A percentile compares a stretch with the other conserved stretches of the same genome.
Evolutionary conservation across 2,888 invertebrate species (phyloP).

Genomic region (Timandra comae): DNA sequence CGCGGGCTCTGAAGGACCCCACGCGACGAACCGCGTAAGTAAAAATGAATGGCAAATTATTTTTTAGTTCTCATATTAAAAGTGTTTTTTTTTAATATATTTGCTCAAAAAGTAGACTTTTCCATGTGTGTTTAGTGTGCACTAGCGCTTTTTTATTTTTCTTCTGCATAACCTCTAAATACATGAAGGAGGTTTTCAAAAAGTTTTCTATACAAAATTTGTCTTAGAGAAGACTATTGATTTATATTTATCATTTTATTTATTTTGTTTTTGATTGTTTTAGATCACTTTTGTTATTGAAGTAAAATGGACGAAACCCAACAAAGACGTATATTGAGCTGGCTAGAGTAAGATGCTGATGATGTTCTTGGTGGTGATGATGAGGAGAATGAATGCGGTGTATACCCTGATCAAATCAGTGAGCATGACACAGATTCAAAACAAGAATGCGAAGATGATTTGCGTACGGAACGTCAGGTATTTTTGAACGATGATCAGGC

Average conservation of each 20-base stretch:
- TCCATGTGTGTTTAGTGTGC: background rate
- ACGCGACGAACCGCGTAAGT: constrained; percentile 5
- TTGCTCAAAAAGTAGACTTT: background rate
- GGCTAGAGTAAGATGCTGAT: constrained; percentile 1
- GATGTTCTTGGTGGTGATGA: constrained; percentile 1
- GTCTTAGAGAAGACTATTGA: background rate
- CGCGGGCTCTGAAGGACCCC: constrained; percentile 3
- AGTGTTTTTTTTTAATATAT: background rate
- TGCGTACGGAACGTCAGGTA: constrained; percentile 1
- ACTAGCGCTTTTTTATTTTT: background rate
- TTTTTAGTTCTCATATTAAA: background rate
- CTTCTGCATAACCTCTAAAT: background rate
- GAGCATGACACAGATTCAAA: constrained; percentile 1
- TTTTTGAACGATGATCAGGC: constrained; percentile 1
- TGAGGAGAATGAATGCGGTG: background rate
- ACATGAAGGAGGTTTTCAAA: background rate
- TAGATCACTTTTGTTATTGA: background rate
- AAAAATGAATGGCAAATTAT: background rate
- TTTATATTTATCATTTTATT: background rate
- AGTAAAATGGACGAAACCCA: constrained; percentile 2
- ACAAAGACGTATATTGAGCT: constrained; percentile 3
- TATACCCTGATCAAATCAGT: background rate
- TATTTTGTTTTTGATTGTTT: constrained; percentile 1
- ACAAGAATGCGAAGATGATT: constrained; percentile 3
- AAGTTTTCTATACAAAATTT: background rate